Percentiles rank a stretch among this genome's conserved stretches.
Conservation (phyloP, 92 coral and sea anemone species). For the Desmophyllum pertusum region DNA sequence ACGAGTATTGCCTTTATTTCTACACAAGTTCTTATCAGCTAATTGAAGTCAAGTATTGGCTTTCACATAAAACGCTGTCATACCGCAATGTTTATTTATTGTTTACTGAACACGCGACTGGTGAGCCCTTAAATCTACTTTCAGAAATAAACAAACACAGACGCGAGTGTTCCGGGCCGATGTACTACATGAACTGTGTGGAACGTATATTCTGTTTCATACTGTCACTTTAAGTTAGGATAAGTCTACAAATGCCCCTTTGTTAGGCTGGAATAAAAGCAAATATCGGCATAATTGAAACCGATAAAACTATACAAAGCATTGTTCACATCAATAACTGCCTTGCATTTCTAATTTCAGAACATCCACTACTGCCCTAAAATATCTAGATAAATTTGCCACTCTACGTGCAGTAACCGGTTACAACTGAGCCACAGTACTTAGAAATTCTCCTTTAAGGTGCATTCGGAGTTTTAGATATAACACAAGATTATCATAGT, state of each 20-base stretch:
- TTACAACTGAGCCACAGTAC: not conserved
- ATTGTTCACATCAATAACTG: conserved; percentile 8
- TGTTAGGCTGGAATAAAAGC: not conserved
- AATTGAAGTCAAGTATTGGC: conserved; percentile 3
- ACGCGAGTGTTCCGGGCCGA: not conserved
- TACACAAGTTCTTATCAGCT: not conserved
- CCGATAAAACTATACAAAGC: not conserved
- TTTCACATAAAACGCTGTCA: not conserved
- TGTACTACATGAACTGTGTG: not conserved
- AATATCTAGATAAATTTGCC: not conserved
- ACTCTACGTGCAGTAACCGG: no score
- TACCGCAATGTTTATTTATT: not conserved
- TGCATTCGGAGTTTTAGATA: not conserved
- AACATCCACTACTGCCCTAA: not conserved
- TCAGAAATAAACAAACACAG: not conserved
- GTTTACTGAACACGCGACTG: not conserved
- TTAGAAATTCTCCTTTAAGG: not conserved
- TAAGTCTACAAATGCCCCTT: not conserved
- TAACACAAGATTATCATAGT: not conserved
- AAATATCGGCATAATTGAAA: not conserved
- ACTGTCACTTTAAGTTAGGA: not conserved
- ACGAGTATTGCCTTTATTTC: not conserved
- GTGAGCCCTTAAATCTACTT: not conserved
- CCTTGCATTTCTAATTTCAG: not conserved
- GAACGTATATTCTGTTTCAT: not conserved